Conservation (phyloP, 2,888 invertebrate genomes). For the Andrena chrysosceles region DNA sequence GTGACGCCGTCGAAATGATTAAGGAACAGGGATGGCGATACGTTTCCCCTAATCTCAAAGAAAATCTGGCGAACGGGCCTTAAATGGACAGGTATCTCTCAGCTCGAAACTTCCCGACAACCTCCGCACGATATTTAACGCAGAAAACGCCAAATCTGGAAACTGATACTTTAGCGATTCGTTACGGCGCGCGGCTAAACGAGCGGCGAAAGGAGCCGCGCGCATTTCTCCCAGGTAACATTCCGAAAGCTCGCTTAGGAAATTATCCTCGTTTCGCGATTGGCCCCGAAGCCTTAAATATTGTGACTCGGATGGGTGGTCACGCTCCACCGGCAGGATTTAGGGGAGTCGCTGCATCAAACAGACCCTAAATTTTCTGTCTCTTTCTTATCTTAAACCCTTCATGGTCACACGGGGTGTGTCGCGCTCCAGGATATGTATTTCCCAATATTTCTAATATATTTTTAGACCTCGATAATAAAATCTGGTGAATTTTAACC, state of each 20-base stretch:
- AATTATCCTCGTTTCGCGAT: constrained; percentile 42
- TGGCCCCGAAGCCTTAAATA: constrained; percentile 34
- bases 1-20: not conserved
- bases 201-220: constrained; percentile 46
- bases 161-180: constrained; percentile 51
- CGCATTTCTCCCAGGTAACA: constrained; percentile 44
- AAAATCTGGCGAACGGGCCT: constrained; percentile 46
- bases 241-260: constrained; percentile 37
- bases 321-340: constrained; percentile 26
- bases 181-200: constrained; percentile 45
- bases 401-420: too few species aligned
- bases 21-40: not conserved
- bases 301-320: constrained; percentile 46
- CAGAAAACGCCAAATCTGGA: constrained; percentile 33
- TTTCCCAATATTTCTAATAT: too few species aligned
- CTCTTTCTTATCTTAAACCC: too few species aligned
- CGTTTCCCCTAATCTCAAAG: constrained; percentile 36
- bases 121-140: constrained; percentile 47
- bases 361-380: not conserved
- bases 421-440: too few species aligned
- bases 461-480: too few species aligned
- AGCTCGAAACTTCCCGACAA: constrained; percentile 1
- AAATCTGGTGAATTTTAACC: too few species aligned
- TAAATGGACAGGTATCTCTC: constrained; percentile 31
- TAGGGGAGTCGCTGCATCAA: not conserved